Conservation (phyloP, 2,797 vertebrate genomes). For the Aselliscus stoliczkanus region DNA sequence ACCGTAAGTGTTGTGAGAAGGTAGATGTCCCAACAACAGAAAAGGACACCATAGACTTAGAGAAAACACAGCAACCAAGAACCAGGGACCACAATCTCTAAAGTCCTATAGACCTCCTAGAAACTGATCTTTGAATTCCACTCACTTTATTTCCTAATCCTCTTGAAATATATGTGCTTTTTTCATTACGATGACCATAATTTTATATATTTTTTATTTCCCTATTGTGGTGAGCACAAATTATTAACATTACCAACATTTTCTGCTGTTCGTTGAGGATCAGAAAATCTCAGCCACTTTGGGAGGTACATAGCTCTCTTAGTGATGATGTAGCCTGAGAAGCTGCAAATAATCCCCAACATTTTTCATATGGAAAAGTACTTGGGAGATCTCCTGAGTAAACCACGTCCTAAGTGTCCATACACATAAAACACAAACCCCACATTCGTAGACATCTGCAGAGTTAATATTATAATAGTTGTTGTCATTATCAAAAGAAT, state of each 20-base stretch:
- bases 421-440: background rate
- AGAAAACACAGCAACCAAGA: background rate
- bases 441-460: background rate
- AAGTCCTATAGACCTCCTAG: background rate
- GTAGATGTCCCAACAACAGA: background rate
- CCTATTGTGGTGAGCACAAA: background rate
- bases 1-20: too few relatives aligned
- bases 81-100: background rate
- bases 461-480: background rate
- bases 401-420: background rate
- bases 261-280: background rate
- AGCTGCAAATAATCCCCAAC: background rate
- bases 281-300: background rate
- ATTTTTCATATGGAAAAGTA: background rate
- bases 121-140: background rate
- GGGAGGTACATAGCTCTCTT: background rate
- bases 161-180: background rate
- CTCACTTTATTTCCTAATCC: background rate
- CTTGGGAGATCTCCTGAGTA: background rate
- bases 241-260: background rate
- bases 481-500: fast-evolving
- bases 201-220: background rate
- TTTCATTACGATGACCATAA: background rate
- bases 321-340: background rate
- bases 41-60: background rate